Percentiles rank a stretch among this genome's conserved stretches.
Conservation (phyloP, 2,113 vertebrate species). For the human region DNA sequence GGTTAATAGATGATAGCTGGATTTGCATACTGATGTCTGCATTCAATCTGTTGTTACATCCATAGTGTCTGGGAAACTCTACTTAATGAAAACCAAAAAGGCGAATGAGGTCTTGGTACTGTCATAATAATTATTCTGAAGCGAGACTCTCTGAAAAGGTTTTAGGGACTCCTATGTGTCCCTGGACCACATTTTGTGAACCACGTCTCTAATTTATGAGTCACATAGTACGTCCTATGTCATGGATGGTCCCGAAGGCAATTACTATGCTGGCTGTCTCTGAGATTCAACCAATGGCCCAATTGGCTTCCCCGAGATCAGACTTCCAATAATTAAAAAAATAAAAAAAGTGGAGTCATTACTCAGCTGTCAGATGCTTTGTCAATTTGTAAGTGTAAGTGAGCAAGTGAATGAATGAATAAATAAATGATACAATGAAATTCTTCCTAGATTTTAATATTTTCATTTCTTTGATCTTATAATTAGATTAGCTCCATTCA, state of each 20-base stretch:
- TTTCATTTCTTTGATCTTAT: constrained; percentile 5
- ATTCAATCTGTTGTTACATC: background rate
- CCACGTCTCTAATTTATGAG: background rate
- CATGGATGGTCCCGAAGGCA: background rate
- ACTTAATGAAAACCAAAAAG: background rate
- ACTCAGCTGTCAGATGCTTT: background rate
- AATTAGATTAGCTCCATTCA: constrained; percentile 16
- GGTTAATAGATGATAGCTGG: background rate
- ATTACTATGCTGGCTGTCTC: background rate
- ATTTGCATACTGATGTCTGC: background rate
- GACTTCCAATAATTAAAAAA: background rate
- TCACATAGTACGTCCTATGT: background rate
- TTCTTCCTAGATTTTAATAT: background rate
- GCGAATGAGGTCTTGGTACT: background rate
- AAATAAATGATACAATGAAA: background rate
- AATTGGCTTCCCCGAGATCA: background rate
- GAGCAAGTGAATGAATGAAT: background rate
- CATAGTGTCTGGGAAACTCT: background rate
- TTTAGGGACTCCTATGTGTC: background rate
- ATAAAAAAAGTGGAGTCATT: background rate
- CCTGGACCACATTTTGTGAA: background rate
- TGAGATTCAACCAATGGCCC: background rate
- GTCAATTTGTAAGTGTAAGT: background rate
- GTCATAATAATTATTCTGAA: background rate
- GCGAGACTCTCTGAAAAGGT: background rate